A percentile compares a stretch with the other conserved stretches of the same genome.
phyloP scores from a whole-genome alignment of 2,888 invertebrate genomes.

The Sycophila texana region DNA sequence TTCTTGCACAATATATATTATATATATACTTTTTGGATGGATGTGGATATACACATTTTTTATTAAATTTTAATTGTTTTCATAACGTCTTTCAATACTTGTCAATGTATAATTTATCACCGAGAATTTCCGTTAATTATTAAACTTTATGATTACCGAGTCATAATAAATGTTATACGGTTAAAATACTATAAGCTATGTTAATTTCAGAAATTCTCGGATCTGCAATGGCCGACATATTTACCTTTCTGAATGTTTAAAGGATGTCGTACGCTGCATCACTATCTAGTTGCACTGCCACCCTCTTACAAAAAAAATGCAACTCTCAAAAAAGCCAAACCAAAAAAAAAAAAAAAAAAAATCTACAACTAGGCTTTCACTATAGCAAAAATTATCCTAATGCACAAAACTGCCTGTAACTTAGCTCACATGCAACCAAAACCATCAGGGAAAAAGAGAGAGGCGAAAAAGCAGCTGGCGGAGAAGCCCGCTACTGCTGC shows the following conservation, averaged over 20 bases:
- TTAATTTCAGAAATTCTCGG: constrained; percentile 24
- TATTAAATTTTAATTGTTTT: constrained; percentile 24
- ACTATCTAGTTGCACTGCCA: constrained; percentile 45
- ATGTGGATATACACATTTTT: neutral
- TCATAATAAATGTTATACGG: neutral
- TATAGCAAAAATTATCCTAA: constrained; percentile 39
- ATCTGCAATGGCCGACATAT: constrained; percentile 5
- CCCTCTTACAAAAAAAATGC: constrained; percentile 21
- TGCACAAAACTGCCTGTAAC: constrained; percentile 41
- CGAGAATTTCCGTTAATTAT: constrained; percentile 32
- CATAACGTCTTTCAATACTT: constrained; percentile 34
- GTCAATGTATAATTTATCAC: constrained; percentile 32
- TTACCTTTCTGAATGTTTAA: constrained; percentile 48
- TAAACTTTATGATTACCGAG: neutral
- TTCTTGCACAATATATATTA: constrained; percentile 3
- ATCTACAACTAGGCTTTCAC: neutral
- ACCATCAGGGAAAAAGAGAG: constrained; percentile 53
- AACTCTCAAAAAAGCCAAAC: neutral
- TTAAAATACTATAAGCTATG: neutral
- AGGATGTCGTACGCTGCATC: constrained; percentile 48
- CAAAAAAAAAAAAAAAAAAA: constrained; percentile 8
- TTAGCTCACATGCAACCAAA: constrained; percentile 56
- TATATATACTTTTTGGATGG: neutral
- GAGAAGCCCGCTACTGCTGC: constrained; percentile 45
- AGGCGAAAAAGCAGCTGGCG: constrained; percentile 50